Percentiles rank a stretch among this genome's conserved stretches.
phyloP scores from a whole-genome alignment of 2,888 invertebrate genomes.

The Epirrhoe alternata region DNA sequence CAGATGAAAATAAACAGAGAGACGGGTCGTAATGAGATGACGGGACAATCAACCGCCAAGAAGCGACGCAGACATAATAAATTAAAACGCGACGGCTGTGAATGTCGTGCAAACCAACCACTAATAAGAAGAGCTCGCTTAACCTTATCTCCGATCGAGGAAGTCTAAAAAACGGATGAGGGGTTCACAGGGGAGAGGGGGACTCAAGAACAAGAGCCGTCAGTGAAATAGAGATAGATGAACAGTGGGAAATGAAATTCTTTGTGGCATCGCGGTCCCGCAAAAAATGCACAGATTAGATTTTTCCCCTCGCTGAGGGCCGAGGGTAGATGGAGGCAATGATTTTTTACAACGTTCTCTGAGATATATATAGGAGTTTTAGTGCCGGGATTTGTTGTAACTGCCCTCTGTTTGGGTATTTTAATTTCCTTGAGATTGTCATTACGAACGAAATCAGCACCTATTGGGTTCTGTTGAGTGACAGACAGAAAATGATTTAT shows the following conservation, averaged over 20 bases:
- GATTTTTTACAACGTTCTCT: constrained; percentile 84
- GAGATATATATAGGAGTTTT: constrained; percentile 83
- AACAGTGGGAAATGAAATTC: constrained; percentile 86
- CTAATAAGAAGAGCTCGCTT: constrained; percentile 82
- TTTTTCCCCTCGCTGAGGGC: constrained; percentile 82
- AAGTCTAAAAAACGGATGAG: constrained; percentile 82
- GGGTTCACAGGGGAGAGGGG: constrained; percentile 58
- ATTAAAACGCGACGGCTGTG: constrained; percentile 67
- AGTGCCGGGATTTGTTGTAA: constrained; percentile 82
- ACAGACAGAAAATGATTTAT: constrained; percentile 11
- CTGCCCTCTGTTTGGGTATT: constrained; percentile 81
- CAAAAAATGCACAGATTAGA: constrained; percentile 86
- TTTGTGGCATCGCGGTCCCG: constrained; percentile 86
- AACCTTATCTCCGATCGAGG: constrained; percentile 84
- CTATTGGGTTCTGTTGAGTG: constrained; percentile 33
- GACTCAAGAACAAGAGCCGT: constrained; percentile 83
- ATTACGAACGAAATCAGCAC: constrained; percentile 34
- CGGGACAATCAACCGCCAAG: constrained; percentile 39
- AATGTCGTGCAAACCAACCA: constrained; percentile 77
- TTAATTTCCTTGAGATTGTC: constrained; percentile 78
- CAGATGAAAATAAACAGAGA: neutral
- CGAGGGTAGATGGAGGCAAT: constrained; percentile 83
- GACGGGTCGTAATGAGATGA: neutral
- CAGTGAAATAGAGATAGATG: constrained; percentile 86
- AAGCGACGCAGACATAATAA: constrained; percentile 59